These are phyloP conservation scores for Carapus acus DNA, from an alignment of 2,797 vertebrate species.

Conservation along the genomic window DNA sequence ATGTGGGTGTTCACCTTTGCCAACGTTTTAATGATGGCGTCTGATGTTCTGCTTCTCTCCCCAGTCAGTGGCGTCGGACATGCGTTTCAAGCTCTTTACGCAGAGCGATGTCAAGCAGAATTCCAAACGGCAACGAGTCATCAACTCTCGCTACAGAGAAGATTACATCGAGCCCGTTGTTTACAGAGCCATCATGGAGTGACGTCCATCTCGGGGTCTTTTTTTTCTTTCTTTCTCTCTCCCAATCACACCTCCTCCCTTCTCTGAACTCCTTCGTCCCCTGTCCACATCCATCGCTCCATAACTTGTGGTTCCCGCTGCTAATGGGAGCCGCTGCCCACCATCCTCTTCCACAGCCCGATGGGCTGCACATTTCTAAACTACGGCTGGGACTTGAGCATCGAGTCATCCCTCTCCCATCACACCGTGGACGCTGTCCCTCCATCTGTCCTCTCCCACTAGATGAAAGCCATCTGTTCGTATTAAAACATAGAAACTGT, in stretches of 20 bases:
- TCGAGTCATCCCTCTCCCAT: slow-evolving; percentile 25
- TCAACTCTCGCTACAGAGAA: slow-evolving; percentile 94
- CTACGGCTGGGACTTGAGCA: slow-evolving; percentile 63
- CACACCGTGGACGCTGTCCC: slow-evolving; percentile 11
- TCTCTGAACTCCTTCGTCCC: not conserved
- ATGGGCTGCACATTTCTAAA: slow-evolving; percentile 56
- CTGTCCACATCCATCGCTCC: no score
- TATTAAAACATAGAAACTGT: slow-evolving; percentile 23
- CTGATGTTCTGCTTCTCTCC: slow-evolving; percentile 4
- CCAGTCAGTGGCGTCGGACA: slow-evolving; percentile 95
- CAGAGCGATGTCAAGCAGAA: slow-evolving; percentile 88
- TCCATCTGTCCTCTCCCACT: slow-evolving; percentile 20
- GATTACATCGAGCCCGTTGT: slow-evolving; percentile 93
- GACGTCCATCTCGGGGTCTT: slow-evolving; percentile 27
- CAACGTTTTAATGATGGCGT: no score
- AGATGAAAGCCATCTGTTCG: slow-evolving; percentile 51
- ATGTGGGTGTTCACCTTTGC: no score
- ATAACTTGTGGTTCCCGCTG: no score
- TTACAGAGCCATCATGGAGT: slow-evolving; percentile 97
- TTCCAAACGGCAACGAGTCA: slow-evolving; percentile 91
- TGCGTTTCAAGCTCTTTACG: slow-evolving; percentile 93
- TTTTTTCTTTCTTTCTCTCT: not conserved
- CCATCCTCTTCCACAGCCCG: slow-evolving; percentile 37
- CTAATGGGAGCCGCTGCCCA: slow-evolving; percentile 10
- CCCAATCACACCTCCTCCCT: not conserved